Base-by-base conservation (phyloP, 2,113 vertebrate genomes). In the Machaerirhynchus nigripectus region DNA sequence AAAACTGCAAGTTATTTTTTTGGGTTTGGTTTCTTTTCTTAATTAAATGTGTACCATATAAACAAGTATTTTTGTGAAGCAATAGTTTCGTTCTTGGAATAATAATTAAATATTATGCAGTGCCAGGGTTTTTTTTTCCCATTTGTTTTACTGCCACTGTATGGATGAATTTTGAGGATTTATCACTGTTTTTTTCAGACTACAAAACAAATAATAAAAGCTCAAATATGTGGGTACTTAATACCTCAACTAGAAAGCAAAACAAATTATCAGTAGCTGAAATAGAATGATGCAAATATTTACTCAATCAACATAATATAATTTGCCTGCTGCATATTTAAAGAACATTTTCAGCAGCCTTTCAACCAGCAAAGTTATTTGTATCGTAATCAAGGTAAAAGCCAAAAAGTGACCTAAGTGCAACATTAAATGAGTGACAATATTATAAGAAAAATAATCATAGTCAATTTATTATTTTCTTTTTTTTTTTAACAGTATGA, bases 401-500 rank as follows among this genome's bases (percentile, higher is more conserved):
- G 24, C 37, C 15, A 52, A 56, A 27, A 79, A 80, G 33, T 50
- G 26, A 78, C 42, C 30, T 13, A 88, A 71, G 11, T 46, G 6
- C 18, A 30, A 13, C 0, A 1, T 49, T 74, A 81, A 81, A 53
- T 84, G 20, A 75, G 23, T 86, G 37, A 37, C 8, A 65, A 4
- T 75, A 37, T 44, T 53, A 12, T 39, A 56, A 55, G 20, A 57
- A 77, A 79, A 50, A 55, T 53, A 59, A 79, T 65, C 11, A 1
- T 44, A 67, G 13, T 78, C 2, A 28, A 11, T 61, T 37, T 87
- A 16, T 88, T 70, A 27, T 5, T 70, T 77, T 52, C 2, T 74
- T 56, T n/a, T 27, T 16, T 21, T 21, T 78, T 37, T 88, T 55
- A 47, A 75, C 85, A 99, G 99, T 99, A 99, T 59, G 99, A 99